phyloP scores from a whole-genome alignment of 1,140 invertebrate species.

The Onthophagus taurus region DNA sequence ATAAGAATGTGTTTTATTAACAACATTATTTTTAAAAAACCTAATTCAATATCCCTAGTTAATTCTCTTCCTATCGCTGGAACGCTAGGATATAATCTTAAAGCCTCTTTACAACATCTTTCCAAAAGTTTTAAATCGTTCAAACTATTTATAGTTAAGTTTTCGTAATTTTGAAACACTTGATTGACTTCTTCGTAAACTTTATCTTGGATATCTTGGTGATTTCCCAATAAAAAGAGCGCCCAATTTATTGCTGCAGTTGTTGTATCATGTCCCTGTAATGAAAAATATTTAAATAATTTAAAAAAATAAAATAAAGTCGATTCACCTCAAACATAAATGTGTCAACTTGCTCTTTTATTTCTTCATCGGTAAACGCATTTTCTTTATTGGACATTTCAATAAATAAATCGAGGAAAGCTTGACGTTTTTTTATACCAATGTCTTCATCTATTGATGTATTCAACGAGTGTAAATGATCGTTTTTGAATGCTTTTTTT shows the following conservation, averaged over 20 bases:
- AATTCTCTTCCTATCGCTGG: slow-evolving; percentile 50
- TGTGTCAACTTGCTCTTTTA: slow-evolving; percentile 8
- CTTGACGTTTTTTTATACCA: slow-evolving; percentile 2
- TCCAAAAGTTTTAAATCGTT: slow-evolving; percentile 54
- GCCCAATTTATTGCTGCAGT: slow-evolving; percentile 5
- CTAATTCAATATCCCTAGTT: slow-evolving; percentile 45
- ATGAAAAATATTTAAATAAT: neutral
- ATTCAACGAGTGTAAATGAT: slow-evolving; percentile 14
- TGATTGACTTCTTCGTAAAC: slow-evolving; percentile 43
- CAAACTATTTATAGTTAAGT: slow-evolving; percentile 41
- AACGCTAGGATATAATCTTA: slow-evolving; percentile 60
- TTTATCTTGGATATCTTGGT: slow-evolving; percentile 41
- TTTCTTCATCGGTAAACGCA: neutral
- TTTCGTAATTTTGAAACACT: slow-evolving; percentile 2
- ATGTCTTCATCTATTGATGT: neutral
- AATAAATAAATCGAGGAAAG: slow-evolving; percentile 5
- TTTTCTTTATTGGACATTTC: neutral
- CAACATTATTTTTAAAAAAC: slow-evolving; percentile 16
- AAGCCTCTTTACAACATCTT: slow-evolving; percentile 55
- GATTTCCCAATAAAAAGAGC: neutral
- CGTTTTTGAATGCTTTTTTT: slow-evolving; percentile 13
- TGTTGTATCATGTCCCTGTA: slow-evolving; percentile 7
- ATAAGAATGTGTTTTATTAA: neutral
- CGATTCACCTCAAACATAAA: slow-evolving; percentile 11
- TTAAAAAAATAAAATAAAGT: neutral